Percentiles rank a stretch among this genome's conserved stretches.
These are phyloP conservation scores for Forbesichthys agassizii DNA, from an alignment of 2,113 vertebrate species.

Conservation along the genomic window DNA sequence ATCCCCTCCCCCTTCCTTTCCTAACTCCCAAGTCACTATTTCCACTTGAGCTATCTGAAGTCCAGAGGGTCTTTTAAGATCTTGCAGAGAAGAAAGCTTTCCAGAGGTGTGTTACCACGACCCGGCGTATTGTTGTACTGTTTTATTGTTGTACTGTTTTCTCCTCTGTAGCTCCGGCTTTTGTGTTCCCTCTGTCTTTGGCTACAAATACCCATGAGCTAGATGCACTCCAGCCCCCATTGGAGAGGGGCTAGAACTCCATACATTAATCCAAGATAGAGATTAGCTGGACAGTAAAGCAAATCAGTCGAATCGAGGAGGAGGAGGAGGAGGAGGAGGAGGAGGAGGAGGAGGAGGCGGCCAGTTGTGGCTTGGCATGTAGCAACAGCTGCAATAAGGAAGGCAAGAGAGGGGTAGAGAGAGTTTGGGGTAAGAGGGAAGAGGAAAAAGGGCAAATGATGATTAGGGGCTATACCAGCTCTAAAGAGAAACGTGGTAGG, in stretches of 20 bases:
- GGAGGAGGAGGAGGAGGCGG: slow-evolving; percentile 20
- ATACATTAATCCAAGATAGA: slow-evolving; percentile 37
- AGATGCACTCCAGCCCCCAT: slow-evolving; percentile 36
- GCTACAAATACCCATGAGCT: slow-evolving; percentile 25
- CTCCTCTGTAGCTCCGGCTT: slow-evolving; percentile 6
- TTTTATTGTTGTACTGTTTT: background rate
- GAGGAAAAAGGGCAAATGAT: too few relatives aligned
- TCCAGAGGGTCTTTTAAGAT: too few relatives aligned
- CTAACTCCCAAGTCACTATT: too few relatives aligned
- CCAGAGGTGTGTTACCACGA: slow-evolving; percentile 8
- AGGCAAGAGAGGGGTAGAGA: background rate
- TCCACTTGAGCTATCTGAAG: too few relatives aligned
- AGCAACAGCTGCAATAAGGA: slow-evolving; percentile 26
- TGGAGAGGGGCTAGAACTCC: slow-evolving; percentile 32
- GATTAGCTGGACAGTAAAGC: slow-evolving; percentile 40
- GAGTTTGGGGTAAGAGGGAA: background rate
- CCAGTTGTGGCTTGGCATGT: slow-evolving; percentile 51
- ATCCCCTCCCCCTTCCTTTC: too few relatives aligned
- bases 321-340: slow-evolving; percentile 5
- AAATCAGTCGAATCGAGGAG: slow-evolving; percentile 36
- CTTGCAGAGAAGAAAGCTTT: too few relatives aligned
- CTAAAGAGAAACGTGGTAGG: background rate
- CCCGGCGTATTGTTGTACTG: background rate
- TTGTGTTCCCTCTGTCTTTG: slow-evolving; percentile 16
- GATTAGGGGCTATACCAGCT: background rate